Percentiles rank a stretch among this genome's conserved stretches.
Evolutionary conservation across 53 echinoderm and acorn worm genomes (phyloP).

Genomic region (Paracentrotus lividus): DNA sequence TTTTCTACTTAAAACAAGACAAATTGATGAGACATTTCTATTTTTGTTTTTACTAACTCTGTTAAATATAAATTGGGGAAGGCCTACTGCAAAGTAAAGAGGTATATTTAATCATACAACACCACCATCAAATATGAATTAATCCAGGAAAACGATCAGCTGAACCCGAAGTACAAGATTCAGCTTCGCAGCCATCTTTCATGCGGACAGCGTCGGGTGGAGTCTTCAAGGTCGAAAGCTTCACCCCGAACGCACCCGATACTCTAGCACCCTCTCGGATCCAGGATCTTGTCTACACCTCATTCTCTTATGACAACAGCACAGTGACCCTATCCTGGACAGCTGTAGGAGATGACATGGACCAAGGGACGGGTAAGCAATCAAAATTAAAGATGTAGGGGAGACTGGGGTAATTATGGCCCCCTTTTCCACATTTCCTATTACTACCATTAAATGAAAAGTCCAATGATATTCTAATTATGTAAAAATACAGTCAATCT

Average conservation of each 20-base stretch:
- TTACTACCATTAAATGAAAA: no score
- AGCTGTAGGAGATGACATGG: constrained; percentile 63
- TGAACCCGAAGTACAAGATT: background rate
- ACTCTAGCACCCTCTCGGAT: constrained; percentile 40
- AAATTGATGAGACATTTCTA: no score
- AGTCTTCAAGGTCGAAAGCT: constrained; percentile 53
- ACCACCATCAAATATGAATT: background rate
- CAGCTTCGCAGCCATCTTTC: background rate
- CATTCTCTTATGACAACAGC: constrained; percentile 56
- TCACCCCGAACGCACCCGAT: background rate
- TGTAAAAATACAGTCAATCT: no score
- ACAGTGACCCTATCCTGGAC: constrained; percentile 53
- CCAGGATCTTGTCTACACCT: constrained; percentile 23
- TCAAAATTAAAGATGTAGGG: background rate
- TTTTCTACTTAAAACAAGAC: no score
- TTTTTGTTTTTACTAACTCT: background rate
- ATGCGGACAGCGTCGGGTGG: constrained; percentile 59
- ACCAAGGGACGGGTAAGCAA: constrained; percentile 58
- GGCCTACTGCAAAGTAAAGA: background rate
- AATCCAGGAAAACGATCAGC: constrained; percentile 38
- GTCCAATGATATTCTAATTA: no score
- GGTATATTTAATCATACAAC: background rate
- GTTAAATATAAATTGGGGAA: background rate
- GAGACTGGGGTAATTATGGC: no score
- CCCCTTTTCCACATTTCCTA: no score